A percentile compares a stretch with the other conserved stretches of the same genome.
These are phyloP conservation scores for Daubentonia madagascariensis DNA, from an alignment of 2,113 vertebrate genomes.

Conservation along the genomic window DNA sequence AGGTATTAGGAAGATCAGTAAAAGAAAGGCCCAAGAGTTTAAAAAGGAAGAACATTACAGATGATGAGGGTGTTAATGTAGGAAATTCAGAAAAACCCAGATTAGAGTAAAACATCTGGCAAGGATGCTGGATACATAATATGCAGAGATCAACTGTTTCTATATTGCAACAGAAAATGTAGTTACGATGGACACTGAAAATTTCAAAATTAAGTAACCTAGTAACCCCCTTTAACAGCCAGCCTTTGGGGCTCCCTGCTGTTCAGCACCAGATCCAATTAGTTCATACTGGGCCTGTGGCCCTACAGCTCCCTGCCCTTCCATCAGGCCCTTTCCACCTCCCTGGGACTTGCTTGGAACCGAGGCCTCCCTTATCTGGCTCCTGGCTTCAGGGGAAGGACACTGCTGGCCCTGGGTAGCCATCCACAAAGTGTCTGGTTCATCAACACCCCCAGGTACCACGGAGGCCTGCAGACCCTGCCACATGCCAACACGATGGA, in stretches of 20 bases:
- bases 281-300: not conserved
- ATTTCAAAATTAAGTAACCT: not conserved
- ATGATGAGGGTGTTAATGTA: no score
- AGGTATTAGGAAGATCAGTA: not conserved
- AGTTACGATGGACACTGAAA: not conserved
- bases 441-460: no score
- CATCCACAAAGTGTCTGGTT: not conserved
- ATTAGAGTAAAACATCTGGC: not conserved
- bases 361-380: not conserved
- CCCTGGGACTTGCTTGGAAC: accelerated
- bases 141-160: not conserved
- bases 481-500: not conserved
- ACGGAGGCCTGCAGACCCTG: no score
- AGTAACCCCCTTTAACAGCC: not conserved
- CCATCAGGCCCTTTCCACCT: no score
- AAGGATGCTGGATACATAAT: not conserved
- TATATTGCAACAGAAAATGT: not conserved
- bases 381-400: not conserved
- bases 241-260: not conserved
- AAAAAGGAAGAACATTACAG: no score
- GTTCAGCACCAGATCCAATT: not conserved
- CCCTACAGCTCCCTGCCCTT: accelerated
- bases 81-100: no score
- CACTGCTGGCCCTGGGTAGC: no score
- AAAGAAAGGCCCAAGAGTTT: not conserved